These are phyloP conservation scores for Micromesistius poutassou DNA, from an alignment of 2,797 vertebrate species.

Conservation along the genomic window DNA sequence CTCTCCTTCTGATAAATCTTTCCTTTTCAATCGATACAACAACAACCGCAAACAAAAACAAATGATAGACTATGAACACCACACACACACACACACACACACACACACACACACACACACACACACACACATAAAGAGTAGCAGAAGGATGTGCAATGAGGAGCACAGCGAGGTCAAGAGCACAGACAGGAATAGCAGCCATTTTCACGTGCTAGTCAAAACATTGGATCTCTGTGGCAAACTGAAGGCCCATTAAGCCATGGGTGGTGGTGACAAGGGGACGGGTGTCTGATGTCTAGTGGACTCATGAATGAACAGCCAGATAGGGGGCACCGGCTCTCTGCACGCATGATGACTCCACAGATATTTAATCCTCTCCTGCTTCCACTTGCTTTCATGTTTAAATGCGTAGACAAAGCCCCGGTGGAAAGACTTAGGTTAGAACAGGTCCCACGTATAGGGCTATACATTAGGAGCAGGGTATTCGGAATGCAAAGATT, in stretches of 20 bases:
- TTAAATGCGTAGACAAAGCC: constrained; percentile 47
- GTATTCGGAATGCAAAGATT: neutral
- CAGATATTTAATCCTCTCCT: constrained; percentile 45
- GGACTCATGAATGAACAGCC: constrained; percentile 19
- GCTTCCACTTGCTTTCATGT: constrained; percentile 41
- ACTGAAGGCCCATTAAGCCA: constrained; percentile 9
- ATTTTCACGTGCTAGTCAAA: constrained; percentile 18
- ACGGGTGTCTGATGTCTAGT: constrained; percentile 31
- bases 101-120: too few relatives aligned
- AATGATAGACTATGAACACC: constrained; percentile 31
- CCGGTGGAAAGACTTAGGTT: constrained; percentile 15
- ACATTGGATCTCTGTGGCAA: constrained; percentile 25
- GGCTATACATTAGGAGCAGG: neutral
- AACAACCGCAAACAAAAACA: neutral
- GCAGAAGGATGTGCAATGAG: too few relatives aligned
- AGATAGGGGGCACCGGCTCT: constrained; percentile 3
- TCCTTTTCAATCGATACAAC: constrained; percentile 20
- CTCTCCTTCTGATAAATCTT: constrained; percentile 25
- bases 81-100: too few relatives aligned
- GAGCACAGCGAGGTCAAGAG: neutral
- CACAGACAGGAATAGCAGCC: constrained; percentile 22
- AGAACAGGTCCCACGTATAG: neutral
- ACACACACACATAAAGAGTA: too few relatives aligned
- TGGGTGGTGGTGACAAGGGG: constrained; percentile 27
- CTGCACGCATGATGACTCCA: constrained; percentile 32